phyloP scores from a whole-genome alignment of 1,140 invertebrate genomes.

The Cotesia vestalis region DNA sequence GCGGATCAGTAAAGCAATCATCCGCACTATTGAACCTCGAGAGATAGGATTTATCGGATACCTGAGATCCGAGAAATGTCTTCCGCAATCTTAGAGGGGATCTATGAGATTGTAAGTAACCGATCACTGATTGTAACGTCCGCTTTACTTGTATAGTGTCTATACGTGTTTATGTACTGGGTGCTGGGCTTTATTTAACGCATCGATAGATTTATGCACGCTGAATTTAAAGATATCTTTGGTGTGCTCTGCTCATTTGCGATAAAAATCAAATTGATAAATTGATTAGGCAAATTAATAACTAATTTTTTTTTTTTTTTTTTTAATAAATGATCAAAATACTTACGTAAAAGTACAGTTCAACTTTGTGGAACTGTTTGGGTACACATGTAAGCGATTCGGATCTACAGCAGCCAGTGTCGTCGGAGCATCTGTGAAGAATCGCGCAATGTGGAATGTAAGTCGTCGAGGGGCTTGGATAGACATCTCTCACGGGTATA shows the following conservation, averaged over 20 bases:
- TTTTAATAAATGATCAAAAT: constrained; percentile 25
- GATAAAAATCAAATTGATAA: too few relatives aligned
- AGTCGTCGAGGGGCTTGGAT: constrained; percentile 74
- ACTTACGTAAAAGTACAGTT: constrained; percentile 80
- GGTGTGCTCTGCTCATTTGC: too few relatives aligned
- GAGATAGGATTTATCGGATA: constrained; percentile 22
- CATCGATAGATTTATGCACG: neutral
- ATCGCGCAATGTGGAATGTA: constrained; percentile 80
- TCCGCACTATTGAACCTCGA: constrained; percentile 21
- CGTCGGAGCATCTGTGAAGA: constrained; percentile 78
- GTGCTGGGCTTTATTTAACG: too few relatives aligned
- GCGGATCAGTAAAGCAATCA: constrained; percentile 21
- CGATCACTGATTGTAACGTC: constrained; percentile 1
- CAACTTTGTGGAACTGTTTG: constrained; percentile 71
- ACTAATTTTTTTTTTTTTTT: neutral
- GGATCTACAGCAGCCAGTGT: constrained; percentile 77
- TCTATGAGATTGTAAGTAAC: constrained; percentile 12
- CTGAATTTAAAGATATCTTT: neutral
- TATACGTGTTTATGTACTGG: neutral
- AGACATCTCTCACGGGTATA: constrained; percentile 70
- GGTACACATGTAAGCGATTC: constrained; percentile 73
- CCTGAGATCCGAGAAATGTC: constrained; percentile 20
- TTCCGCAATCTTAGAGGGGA: constrained; percentile 19
- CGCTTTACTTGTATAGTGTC: neutral
- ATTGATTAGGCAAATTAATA: neutral